Base-by-base conservation (phyloP, 2,888 invertebrate genomes). In the Drosophila atripex region DNA sequence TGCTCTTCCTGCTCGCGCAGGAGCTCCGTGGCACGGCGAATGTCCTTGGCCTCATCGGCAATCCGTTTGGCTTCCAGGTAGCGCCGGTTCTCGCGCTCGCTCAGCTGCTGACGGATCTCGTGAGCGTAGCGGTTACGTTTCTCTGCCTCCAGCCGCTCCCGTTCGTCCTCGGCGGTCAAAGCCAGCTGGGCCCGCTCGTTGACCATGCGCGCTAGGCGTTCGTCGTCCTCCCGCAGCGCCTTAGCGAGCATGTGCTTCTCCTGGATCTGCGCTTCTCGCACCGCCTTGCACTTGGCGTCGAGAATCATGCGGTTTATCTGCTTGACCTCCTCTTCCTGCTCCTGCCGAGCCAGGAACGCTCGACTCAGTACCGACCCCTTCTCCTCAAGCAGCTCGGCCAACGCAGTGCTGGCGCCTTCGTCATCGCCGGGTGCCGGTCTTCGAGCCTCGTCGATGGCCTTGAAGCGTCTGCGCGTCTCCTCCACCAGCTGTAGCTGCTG, bases 261-360 rank as follows among this genome's bases (percentile, higher is more conserved):
- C 0, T 93, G 93, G 65, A 97, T 93, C 92, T 97, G 97, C 0
- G 96, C 96, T 89, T 97, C 96, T 16, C 97, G 92, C 49, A 97
- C 96, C 0, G 96, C 96, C 86, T 96, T 94, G 77, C 97, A 97
- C 90, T 97, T 97, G 18, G 96, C 95, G 14, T 95, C 95, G 11
- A 97, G 91, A 80, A 97, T 96, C 71, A 97, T 93, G 63, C 94
- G 94, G 90, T 96, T 97, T 71, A 96, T 95, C 23, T 92, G 93
- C 90, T 94, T 95, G 78, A 93, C 95, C 93, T 93, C 94, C 88
- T 93, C 95, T 86, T 91, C 92, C 69, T 91, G 90, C 66, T 92
- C 92, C 16, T 91, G 91, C 51, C 89, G 90, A 4, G 91, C 91
- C 1, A 92, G 72, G 32, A 91, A 83, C 1, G 93, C 90, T 59